Base-by-base conservation (phyloP, 1,140 invertebrate species). In the Cyclargus thomasi region DNA sequence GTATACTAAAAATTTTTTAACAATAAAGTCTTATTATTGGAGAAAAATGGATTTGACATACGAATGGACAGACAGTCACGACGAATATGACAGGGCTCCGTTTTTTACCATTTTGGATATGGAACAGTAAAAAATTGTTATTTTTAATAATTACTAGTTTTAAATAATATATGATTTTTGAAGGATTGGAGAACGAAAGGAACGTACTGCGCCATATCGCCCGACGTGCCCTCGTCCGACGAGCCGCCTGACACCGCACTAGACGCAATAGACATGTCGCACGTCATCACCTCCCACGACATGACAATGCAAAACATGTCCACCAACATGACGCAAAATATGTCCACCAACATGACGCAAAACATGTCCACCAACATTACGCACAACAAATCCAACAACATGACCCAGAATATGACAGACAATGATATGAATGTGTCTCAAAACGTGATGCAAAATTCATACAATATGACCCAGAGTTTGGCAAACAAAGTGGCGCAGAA, bases 181-280 rank as follows among this genome's bases (percentile, higher is more conserved):
- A 53, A 85, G 78, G 89, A 91, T 70, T 91, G 88, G 89, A 82
- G 87, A 35, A 88, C 83, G 53, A 91, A 90, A 74, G 90, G 86
- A 0, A 80, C 85, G 20, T 91, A 90, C 67, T 77, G 83, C 47
- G 77, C 82, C 3, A 75, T 84, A 16, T 83, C 81, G 14, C 76
- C 79, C 0, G 84, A 87, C 71, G 81, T 74, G 36, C 70, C 70
- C n/a, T 81, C 79, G 10, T 79, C 76, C 8, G 78, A 78, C 57
- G 76, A 76, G 22, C 74, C 73, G 63, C 63, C 62, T 55, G 65
- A 69, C 22, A 35, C 67, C 3, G 23, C 67, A n/a, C 53, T 17
- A 2, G 16, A 23, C 21, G 39, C 39, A 8, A 16, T 11, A 2
- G 14, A 47, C 14, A 20, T 20, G 17, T 1, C 55, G 20, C 55